These are phyloP conservation scores for Rhaphigaster nebulosa DNA, from an alignment of 2,888 invertebrate species.

Conservation along the genomic window DNA sequence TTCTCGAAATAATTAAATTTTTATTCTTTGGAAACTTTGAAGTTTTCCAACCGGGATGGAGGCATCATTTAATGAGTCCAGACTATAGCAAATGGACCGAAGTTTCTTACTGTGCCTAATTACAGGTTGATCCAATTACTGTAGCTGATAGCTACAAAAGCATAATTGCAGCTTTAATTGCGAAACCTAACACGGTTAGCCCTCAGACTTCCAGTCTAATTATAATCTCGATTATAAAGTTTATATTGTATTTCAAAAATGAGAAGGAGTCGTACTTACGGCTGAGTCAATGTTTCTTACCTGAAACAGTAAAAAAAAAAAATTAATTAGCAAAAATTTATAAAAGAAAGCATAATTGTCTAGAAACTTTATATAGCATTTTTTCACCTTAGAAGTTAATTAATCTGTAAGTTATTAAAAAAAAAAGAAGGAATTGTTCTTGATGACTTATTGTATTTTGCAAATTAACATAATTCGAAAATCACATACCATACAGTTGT, in stretches of 20 bases:
- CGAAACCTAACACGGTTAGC: constrained; percentile 23
- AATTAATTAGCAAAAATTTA: neutral
- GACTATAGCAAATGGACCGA: neutral
- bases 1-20: neutral
- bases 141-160: neutral
- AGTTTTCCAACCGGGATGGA: neutral
- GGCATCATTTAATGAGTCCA: neutral
- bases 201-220: neutral
- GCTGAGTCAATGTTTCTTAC: neutral
- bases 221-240: constrained; percentile 1
- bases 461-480: no score
- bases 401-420: no score
- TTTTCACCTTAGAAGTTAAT: no score
- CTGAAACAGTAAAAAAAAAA: neutral
- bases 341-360: neutral
- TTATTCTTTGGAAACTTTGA: neutral
- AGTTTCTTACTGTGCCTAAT: constrained; percentile 27
- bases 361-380: no score
- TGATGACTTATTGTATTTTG: no score
- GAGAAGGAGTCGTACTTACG: neutral
- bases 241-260: neutral
- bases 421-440: no score
- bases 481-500: no score
- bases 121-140: constrained; percentile 40
- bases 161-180: constrained; percentile 43